A percentile compares a stretch with the other conserved stretches of the same genome.
Conservation (phyloP, 1,140 invertebrate genomes). For the Asbolus verrucosus region DNA sequence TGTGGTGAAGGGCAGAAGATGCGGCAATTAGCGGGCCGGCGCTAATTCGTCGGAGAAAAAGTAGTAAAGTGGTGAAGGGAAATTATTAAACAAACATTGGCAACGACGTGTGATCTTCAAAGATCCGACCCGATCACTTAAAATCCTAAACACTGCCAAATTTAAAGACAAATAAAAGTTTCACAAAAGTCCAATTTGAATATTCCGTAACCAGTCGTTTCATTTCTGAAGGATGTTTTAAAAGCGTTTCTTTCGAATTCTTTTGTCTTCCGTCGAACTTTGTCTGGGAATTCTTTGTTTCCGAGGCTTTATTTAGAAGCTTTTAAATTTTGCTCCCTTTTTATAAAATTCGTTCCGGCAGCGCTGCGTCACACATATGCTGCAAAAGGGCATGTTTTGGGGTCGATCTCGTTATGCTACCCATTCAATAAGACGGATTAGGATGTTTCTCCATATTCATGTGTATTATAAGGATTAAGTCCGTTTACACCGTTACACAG, state of each 20-base stretch:
- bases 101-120: not conserved
- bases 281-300: not conserved
- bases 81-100: constrained; percentile 12
- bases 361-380: constrained; percentile 29
- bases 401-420: constrained; percentile 21
- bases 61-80: constrained; percentile 16
- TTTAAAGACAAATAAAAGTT: constrained; percentile 4
- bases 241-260: not conserved
- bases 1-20: constrained; percentile 10
- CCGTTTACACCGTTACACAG: constrained; percentile 43
- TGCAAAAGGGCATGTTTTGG: constrained; percentile 14
- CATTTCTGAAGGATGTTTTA: not conserved
- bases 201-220: not conserved
- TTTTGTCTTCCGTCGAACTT: not conserved
- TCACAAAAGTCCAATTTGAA: not conserved
- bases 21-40: constrained; percentile 1
- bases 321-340: no score
- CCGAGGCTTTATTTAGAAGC: not conserved
- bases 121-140: not conserved
- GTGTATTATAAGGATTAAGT: constrained; percentile 46
- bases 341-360: no score
- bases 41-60: constrained; percentile 10
- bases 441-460: constrained; percentile 48
- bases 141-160: not conserved
- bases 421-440: constrained; percentile 46